Evolutionary conservation across 2,797 vertebrate genomes (phyloP).

Genomic region (Pelobates cultripes): DNA sequence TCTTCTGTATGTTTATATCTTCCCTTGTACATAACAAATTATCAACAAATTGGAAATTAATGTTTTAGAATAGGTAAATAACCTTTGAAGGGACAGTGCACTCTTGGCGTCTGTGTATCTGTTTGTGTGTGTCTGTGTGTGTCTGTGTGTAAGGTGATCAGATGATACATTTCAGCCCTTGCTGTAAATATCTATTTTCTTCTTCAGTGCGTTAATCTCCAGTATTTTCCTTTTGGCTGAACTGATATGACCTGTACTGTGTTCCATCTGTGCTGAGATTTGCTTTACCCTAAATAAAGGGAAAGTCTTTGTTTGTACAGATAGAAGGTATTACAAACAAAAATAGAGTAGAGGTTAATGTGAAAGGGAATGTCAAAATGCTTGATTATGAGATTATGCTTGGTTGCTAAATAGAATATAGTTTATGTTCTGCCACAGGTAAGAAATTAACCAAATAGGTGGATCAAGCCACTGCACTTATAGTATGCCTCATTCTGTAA

Average conservation of each 20-base stretch:
- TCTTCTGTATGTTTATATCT: neutral
- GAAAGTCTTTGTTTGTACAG: slow-evolving; percentile 19
- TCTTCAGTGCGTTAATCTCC: slow-evolving; percentile 4
- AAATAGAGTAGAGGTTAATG: slow-evolving; percentile 36
- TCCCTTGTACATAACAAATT: neutral
- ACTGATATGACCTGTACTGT: slow-evolving; percentile 25
- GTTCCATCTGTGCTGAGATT: slow-evolving; percentile 46
- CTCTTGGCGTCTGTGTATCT: neutral
- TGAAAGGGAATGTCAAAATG: slow-evolving; percentile 36
- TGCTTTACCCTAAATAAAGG: slow-evolving; percentile 40
- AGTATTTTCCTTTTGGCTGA: slow-evolving; percentile 36
- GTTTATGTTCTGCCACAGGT: slow-evolving; percentile 24
- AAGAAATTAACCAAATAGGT: slow-evolving; percentile 2
- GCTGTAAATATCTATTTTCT: slow-evolving; percentile 2
- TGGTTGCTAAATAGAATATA: slow-evolving; percentile 5
- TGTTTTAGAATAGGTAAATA: neutral
- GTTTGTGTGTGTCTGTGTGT: neutral
- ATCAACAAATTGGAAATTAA: neutral
- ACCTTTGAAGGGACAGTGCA: neutral
- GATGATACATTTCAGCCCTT: neutral
- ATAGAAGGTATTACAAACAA: slow-evolving; percentile 13
- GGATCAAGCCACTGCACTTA: slow-evolving; percentile 22
- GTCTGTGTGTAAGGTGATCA: neutral
- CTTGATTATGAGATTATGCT: slow-evolving; percentile 21
- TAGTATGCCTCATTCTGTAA: neutral